Evolutionary conservation across 2,797 vertebrate species (phyloP).

Genomic region (Bradypodion ventrale): DNA sequence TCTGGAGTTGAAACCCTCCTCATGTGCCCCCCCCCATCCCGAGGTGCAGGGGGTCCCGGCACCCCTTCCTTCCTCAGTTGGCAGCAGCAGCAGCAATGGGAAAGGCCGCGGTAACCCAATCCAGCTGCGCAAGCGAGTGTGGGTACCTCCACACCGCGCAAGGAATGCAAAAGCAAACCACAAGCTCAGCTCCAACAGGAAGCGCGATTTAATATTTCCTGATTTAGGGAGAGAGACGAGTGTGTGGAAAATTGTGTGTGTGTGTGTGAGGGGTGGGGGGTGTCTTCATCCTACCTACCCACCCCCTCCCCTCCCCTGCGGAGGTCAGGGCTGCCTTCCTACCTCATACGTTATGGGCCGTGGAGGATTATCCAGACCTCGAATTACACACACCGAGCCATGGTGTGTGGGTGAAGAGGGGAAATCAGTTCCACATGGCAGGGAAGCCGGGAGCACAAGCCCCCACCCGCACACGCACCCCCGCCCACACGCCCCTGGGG

Average conservation of each 20-base stretch:
- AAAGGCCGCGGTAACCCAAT: neutral
- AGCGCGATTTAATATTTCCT: constrained; percentile 27
- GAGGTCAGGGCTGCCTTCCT: constrained; percentile 3
- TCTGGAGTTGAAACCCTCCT: neutral
- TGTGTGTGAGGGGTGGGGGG: no score
- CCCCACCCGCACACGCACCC: neutral
- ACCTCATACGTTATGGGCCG: neutral
- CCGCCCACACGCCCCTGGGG: no score
- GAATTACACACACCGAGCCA: rapidly evolving
- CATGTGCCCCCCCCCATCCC: neutral
- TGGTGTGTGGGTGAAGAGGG: neutral
- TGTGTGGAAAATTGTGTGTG: neutral
- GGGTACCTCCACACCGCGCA: neutral
- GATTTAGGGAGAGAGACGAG: neutral
- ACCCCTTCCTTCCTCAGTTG: no score
- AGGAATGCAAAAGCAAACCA: constrained; percentile 8
- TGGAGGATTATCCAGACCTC: neutral
- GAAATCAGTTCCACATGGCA: constrained; percentile 25
- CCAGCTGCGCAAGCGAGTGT: neutral
- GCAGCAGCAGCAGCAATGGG: neutral
- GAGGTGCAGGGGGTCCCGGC: neutral
- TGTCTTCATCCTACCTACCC: no score
- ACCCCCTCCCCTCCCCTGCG: neutral
- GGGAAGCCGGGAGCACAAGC: neutral
- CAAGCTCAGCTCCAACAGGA: neutral